phyloP scores from a whole-genome alignment of 2,797 vertebrate species.

The Schizothorax lantsangensis region DNA sequence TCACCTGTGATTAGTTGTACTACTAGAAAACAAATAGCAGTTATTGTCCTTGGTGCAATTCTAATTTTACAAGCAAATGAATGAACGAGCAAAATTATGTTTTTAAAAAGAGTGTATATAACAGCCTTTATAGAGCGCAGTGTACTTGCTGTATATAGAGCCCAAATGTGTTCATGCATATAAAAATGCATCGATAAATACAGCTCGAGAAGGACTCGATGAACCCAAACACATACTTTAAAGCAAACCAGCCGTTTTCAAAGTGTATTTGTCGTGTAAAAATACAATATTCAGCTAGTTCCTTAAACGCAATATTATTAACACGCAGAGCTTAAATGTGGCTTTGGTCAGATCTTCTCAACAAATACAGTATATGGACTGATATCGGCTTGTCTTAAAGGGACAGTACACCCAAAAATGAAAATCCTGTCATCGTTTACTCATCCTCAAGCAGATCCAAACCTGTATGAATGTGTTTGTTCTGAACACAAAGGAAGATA shows the following conservation, averaged over 20 bases:
- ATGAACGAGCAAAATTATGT: slow-evolving; percentile 76
- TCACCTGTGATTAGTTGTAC: slow-evolving; percentile 82
- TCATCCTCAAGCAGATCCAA: too few species aligned
- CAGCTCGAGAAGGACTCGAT: not conserved
- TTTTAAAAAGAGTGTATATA: slow-evolving; percentile 78
- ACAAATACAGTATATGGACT: slow-evolving; percentile 31
- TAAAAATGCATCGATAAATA: slow-evolving; percentile 52
- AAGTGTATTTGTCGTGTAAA: slow-evolving; percentile 39
- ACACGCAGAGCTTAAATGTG: slow-evolving; percentile 46
- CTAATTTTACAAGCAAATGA: slow-evolving; percentile 70
- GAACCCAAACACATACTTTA: slow-evolving; percentile 28
- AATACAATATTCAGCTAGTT: slow-evolving; percentile 30
- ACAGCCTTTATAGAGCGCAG: slow-evolving; percentile 93
- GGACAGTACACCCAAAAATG: too few species aligned
- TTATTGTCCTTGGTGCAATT: slow-evolving; percentile 78
- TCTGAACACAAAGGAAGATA: too few species aligned
- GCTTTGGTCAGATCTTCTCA: slow-evolving; percentile 45
- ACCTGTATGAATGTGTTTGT: too few species aligned
- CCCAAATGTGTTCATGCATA: slow-evolving; percentile 70
- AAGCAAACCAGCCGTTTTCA: slow-evolving; percentile 10
- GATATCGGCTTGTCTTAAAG: slow-evolving; percentile 40
- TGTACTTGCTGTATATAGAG: slow-evolving; percentile 86
- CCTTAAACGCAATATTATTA: slow-evolving; percentile 53
- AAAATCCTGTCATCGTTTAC: too few species aligned
- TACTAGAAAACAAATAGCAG: slow-evolving; percentile 78